phyloP scores from a whole-genome alignment of 2,888 invertebrate species.

The Clunio marinus region DNA sequence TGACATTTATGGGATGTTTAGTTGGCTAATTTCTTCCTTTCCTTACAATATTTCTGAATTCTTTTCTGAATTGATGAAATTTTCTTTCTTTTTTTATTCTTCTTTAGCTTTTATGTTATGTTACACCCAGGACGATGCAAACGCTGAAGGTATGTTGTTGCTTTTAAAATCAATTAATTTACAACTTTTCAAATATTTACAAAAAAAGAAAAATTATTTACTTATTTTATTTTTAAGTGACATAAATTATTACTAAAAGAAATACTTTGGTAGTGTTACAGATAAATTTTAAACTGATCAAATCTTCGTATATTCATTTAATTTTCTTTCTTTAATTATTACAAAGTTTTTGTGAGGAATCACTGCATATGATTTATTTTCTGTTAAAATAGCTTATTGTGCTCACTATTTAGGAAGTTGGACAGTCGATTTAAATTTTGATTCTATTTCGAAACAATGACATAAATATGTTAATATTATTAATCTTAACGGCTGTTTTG shows the following conservation, averaged over 20 bases:
- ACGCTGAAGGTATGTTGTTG: slow-evolving; percentile 76
- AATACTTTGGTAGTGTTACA: background rate
- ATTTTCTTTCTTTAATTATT: too few species aligned
- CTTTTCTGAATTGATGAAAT: slow-evolving; percentile 6
- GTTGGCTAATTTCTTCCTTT: background rate
- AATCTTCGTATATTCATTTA: too few species aligned
- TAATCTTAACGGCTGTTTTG: too few species aligned
- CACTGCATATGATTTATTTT: too few species aligned
- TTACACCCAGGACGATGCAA: slow-evolving; percentile 88
- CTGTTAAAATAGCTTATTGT: too few species aligned
- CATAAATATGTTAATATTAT: too few species aligned
- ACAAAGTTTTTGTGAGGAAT: too few species aligned
- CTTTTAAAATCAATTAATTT: background rate
- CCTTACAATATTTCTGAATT: background rate
- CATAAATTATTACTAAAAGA: background rate
- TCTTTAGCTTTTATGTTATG: slow-evolving; percentile 95
- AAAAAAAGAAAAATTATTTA: background rate
- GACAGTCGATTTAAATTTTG: too few species aligned
- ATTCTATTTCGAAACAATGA: too few species aligned
- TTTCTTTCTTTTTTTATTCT: too few species aligned
- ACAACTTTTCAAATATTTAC: background rate
- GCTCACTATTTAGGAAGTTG: too few species aligned
- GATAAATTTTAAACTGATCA: too few species aligned
- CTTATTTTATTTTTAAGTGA: background rate
- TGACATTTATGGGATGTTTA: background rate